These are phyloP conservation scores for Eilema sororculum DNA, from an alignment of 2,888 invertebrate genomes.

Conservation along the genomic window DNA sequence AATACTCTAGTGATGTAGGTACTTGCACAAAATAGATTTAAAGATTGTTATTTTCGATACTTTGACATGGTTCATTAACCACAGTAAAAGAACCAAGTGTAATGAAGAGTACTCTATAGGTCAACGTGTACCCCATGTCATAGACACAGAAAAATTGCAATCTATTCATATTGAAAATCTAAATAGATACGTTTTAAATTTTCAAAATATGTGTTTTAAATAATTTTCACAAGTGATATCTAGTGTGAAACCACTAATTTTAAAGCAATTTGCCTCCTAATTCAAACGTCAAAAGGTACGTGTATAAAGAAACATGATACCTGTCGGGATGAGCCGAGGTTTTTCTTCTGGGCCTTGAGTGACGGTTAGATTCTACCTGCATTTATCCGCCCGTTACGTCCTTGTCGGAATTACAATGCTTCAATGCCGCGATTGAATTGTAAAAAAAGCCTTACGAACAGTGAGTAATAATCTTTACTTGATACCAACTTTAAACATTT, in stretches of 20 bases:
- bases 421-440: neutral
- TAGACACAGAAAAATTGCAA: too few species aligned
- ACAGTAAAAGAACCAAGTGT: too few species aligned
- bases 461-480: neutral
- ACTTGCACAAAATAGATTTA: too few species aligned
- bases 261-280: too few species aligned
- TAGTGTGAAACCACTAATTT: neutral
- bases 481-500: too few species aligned
- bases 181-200: too few species aligned
- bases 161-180: too few species aligned
- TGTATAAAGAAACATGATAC: conserved; percentile 4
- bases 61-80: too few species aligned
- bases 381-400: conserved; percentile 5
- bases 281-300: conserved; percentile 15
- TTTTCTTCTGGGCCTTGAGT: conserved; percentile 16
- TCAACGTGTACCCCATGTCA: too few species aligned
- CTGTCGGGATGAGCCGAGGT: conserved; percentile 16
- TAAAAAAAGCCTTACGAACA: neutral
- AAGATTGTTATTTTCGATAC: too few species aligned
- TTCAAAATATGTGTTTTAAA: too few species aligned
- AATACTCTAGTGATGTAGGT: too few species aligned
- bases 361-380: conserved; percentile 15
- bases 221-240: neutral
- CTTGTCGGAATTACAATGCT: conserved; percentile 5
- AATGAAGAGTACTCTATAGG: neutral